Evolutionary conservation across 2,113 vertebrate species (phyloP).

Genomic region (Ahaetulla prasina): DNA sequence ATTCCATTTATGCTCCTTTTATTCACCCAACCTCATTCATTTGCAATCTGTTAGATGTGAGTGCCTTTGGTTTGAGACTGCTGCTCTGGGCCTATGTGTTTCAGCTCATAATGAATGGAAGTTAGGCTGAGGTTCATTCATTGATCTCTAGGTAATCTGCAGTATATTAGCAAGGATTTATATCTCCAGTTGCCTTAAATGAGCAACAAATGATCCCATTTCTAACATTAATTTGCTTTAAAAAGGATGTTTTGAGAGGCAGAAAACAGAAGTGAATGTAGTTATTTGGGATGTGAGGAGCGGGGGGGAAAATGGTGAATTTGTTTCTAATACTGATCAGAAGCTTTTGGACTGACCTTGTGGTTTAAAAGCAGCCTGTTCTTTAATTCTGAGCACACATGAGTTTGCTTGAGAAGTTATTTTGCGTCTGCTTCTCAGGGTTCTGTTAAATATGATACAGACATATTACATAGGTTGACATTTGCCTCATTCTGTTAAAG

Average conservation of each 20-base stretch:
- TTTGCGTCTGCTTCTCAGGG: neutral
- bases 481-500: neutral
- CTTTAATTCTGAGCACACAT: neutral
- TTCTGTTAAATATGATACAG: neutral
- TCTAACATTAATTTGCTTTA: neutral
- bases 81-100: constrained; percentile 12
- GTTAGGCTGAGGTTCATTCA: constrained; percentile 26
- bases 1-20: constrained; percentile 16
- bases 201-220: neutral
- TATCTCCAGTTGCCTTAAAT: neutral
- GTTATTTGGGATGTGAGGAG: neutral
- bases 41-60: constrained; percentile 3
- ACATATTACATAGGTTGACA: neutral
- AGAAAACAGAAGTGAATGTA: neutral
- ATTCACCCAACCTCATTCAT: constrained; percentile 29
- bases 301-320: neutral
- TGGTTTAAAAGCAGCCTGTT: neutral
- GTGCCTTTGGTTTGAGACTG: neutral
- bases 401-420: neutral
- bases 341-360: neutral
- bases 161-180: neutral
- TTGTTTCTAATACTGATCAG: neutral
- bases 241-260: neutral
- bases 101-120: constrained; percentile 9
- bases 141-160: constrained; percentile 1